Base-by-base conservation (phyloP, 2,113 vertebrate species). In the Lepidothrix coronata region DNA sequence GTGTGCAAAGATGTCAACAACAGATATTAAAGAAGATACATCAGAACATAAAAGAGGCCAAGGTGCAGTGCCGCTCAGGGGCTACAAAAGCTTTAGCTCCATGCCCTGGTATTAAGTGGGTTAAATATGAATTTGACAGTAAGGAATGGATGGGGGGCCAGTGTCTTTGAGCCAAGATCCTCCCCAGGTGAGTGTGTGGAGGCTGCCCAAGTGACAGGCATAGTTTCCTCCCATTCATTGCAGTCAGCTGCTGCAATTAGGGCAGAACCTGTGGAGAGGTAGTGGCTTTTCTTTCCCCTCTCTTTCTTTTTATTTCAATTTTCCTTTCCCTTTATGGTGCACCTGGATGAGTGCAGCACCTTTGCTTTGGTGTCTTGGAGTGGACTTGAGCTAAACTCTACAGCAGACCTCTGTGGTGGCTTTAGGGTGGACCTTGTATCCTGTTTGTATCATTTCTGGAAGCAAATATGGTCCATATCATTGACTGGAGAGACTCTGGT, bases 21-120 rank as follows among this genome's bases (percentile, higher is more conserved):
- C 91, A 58, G 85, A 35, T 95, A 96, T 95, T 93, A 97, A 97
- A 94, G 95, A 67, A 65, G 74, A 87, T 89, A 75, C 80, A 92
- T 91, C 94, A 95, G 77, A 57, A 95, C 93, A 96, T 55, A 91
- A 77, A 96, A 90, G 59, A 85, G 72, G 52, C 43, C 49, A 83
- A 75, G 39, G 41, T 30, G 22, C 43, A 84, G 39, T 49, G 20
- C 44, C 3, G 9, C 70, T 91, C 17, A 81, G 48, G 57, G 72
- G 54, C 48, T 92, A 33, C 44, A 91, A 75, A 82, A 78, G 15
- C 73, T 81, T 91, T 78, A 75, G 6, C 39, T 94, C 16, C 39
- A 11, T 82, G 59, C 43, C 23, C 57, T 33, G 11, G 31, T 65
- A 21, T 72, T 61, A 84, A 72, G 49, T 21, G 73, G 68, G 61